These are phyloP conservation scores for Epinephelus malabaricus DNA, from an alignment of 2,797 vertebrate genomes.

Conservation along the genomic window DNA sequence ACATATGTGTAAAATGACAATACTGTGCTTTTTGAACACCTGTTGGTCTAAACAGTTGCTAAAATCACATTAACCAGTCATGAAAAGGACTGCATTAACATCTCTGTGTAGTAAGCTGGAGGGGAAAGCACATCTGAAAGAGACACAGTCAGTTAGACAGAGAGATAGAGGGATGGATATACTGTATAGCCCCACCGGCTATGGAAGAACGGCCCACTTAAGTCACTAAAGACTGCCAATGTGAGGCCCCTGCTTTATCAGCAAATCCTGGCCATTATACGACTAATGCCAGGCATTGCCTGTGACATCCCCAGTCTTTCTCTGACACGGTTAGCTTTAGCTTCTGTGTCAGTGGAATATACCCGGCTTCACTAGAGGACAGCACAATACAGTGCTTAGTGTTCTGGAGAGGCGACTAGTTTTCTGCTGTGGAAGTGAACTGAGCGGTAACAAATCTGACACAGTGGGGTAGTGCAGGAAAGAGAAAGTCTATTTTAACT, in stretches of 20 bases:
- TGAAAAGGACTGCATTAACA: constrained; percentile 2
- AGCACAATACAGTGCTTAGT: constrained; percentile 29
- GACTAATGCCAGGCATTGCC: constrained; percentile 81
- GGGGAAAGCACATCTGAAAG: constrained; percentile 32
- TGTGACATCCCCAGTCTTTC: constrained; percentile 82
- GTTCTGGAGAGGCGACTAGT: constrained; percentile 12
- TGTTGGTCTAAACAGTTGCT: background rate
- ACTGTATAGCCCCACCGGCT: constrained; percentile 71
- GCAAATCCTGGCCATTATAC: constrained; percentile 86
- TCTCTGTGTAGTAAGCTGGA: constrained; percentile 3
- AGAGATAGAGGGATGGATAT: constrained; percentile 68
- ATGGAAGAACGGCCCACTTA: constrained; percentile 78
- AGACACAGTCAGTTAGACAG: constrained; percentile 38
- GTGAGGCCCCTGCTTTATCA: constrained; percentile 83
- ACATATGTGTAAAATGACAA: background rate
- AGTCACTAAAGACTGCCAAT: constrained; percentile 79
- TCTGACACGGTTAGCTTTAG: constrained; percentile 71
- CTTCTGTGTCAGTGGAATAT: constrained; percentile 67
- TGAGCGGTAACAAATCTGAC: constrained; percentile 15
- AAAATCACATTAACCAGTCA: constrained; percentile 14
- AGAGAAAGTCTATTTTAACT: constrained; percentile 7
- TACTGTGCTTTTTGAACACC: background rate
- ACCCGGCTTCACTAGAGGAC: constrained; percentile 53
- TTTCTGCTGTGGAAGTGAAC: constrained; percentile 19
- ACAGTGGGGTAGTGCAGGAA: constrained; percentile 1